These are phyloP conservation scores for Drosophila kambysellisi DNA, from an alignment of 2,888 invertebrate genomes.

Conservation along the genomic window DNA sequence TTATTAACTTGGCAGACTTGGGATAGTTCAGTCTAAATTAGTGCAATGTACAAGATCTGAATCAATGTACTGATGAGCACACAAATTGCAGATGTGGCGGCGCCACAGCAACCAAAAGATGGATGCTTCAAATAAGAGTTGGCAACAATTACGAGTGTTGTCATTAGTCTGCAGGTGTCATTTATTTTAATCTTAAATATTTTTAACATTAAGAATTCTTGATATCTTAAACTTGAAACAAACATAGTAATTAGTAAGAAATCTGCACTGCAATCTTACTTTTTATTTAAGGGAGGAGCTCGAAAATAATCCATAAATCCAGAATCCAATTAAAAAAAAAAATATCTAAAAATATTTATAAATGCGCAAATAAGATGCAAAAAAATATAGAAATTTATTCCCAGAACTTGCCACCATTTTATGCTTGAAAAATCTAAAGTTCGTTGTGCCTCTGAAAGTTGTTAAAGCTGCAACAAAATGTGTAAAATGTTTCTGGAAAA, in stretches of 20 bases:
- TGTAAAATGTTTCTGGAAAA: slow-evolving; percentile 7
- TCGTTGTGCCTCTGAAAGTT: background rate
- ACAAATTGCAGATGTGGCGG: background rate
- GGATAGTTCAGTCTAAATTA: slow-evolving; percentile 43
- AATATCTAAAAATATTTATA: background rate
- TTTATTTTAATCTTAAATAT: background rate
- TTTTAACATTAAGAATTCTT: background rate
- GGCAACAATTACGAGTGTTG: background rate
- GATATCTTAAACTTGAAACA: background rate
- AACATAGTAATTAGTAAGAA: background rate
- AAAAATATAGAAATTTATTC: background rate
- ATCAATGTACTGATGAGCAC: slow-evolving; percentile 7
- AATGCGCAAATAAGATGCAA: background rate
- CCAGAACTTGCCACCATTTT: background rate
- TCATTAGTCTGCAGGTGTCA: background rate
- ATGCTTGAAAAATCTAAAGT: background rate
- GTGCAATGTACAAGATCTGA: slow-evolving; percentile 49
- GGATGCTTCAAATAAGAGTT: background rate
- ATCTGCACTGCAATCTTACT: background rate
- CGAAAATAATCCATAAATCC: background rate
- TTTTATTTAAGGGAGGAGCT: background rate
- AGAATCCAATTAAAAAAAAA: background rate
- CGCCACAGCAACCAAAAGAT: background rate
- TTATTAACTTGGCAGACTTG: slow-evolving; percentile 16
- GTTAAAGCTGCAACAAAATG: background rate